A percentile compares a stretch with the other conserved stretches of the same genome.
These are phyloP conservation scores for Thripadectes ignobilis DNA, from an alignment of 2,797 vertebrate species.

Conservation along the genomic window DNA sequence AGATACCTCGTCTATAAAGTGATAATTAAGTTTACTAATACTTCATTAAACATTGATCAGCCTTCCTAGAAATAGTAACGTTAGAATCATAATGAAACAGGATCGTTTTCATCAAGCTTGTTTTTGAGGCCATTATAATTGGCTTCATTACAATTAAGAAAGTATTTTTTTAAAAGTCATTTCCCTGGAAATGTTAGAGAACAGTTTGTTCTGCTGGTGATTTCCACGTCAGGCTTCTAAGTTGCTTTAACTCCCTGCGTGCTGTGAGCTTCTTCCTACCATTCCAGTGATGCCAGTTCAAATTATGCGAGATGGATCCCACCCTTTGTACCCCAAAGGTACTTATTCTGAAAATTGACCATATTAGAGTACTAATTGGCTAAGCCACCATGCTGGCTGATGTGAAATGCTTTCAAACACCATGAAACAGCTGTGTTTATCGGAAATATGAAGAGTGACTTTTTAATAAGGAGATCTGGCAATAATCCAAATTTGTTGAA, in stretches of 20 bases:
- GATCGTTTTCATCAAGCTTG: slow-evolving; percentile 27
- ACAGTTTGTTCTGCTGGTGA: slow-evolving; percentile 57
- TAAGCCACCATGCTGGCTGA: slow-evolving; percentile 63
- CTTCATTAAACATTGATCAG: slow-evolving; percentile 59
- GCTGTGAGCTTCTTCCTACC: slow-evolving; percentile 10
- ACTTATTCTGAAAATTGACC: slow-evolving; percentile 67
- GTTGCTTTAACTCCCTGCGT: slow-evolving; percentile 45
- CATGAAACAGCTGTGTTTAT: slow-evolving; percentile 73
- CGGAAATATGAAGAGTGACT: slow-evolving; percentile 73
- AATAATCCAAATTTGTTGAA: slow-evolving; percentile 66
- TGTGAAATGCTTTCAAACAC: slow-evolving; percentile 70
- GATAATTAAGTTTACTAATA: slow-evolving; percentile 63
- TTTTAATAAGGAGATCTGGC: slow-evolving; percentile 75
- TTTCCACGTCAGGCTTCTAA: slow-evolving; percentile 47
- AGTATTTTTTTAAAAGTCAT: slow-evolving; percentile 58
- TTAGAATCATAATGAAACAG: slow-evolving; percentile 42
- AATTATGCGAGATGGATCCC: slow-evolving; percentile 47
- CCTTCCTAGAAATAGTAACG: slow-evolving; percentile 62
- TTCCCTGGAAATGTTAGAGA: slow-evolving; percentile 62
- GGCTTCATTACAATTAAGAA: slow-evolving; percentile 60
- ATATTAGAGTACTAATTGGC: slow-evolving; percentile 65
- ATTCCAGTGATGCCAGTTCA: slow-evolving; percentile 39
- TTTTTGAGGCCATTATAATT: slow-evolving; percentile 52
- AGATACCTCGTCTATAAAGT: neutral
- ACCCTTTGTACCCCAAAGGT: slow-evolving; percentile 51